Percentiles rank a stretch among this genome's conserved stretches.
These are phyloP conservation scores for Spea bombifrons DNA, from an alignment of 2,113 vertebrate genomes.

Conservation along the genomic window DNA sequence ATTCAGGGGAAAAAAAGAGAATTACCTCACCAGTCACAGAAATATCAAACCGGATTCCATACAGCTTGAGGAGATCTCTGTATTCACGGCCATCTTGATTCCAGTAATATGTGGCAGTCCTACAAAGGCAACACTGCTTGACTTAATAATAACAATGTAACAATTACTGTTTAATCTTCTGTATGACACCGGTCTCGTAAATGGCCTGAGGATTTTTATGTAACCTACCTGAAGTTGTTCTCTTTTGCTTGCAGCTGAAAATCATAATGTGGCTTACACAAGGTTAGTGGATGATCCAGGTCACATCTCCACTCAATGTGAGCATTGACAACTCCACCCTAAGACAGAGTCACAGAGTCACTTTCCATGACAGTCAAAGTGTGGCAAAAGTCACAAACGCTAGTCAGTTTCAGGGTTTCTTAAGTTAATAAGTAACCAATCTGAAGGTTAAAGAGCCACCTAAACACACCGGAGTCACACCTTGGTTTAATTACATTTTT, in stretches of 20 bases:
- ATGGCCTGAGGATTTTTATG: too few relatives aligned
- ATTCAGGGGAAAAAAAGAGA: not conserved
- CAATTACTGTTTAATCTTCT: too few relatives aligned
- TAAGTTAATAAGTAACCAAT: too few relatives aligned
- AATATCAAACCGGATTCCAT: constrained; percentile 64
- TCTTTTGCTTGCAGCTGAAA: constrained; percentile 62
- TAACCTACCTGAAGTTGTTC: constrained; percentile 69
- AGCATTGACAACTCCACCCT: constrained; percentile 64
- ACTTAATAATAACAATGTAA: too few relatives aligned
- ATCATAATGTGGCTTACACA: constrained; percentile 61
- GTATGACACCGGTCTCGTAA: too few relatives aligned
- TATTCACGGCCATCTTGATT: constrained; percentile 45
- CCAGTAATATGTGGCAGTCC: constrained; percentile 67
- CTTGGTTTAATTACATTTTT: too few relatives aligned
- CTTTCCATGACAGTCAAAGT: too few relatives aligned
- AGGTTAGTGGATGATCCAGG: constrained; percentile 49
- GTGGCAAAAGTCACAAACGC: too few relatives aligned
- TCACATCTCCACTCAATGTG: constrained; percentile 63
- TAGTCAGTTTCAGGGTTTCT: too few relatives aligned
- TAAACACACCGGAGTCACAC: too few relatives aligned
- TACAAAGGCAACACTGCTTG: constrained; percentile 34
- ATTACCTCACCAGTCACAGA: constrained; percentile 64
- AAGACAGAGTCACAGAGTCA: too few relatives aligned
- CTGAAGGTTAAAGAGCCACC: too few relatives aligned
- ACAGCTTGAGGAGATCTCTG: constrained; percentile 67